These are phyloP conservation scores for Leptoclinus maculatus DNA, from an alignment of 2,797 vertebrate genomes.

Conservation along the genomic window DNA sequence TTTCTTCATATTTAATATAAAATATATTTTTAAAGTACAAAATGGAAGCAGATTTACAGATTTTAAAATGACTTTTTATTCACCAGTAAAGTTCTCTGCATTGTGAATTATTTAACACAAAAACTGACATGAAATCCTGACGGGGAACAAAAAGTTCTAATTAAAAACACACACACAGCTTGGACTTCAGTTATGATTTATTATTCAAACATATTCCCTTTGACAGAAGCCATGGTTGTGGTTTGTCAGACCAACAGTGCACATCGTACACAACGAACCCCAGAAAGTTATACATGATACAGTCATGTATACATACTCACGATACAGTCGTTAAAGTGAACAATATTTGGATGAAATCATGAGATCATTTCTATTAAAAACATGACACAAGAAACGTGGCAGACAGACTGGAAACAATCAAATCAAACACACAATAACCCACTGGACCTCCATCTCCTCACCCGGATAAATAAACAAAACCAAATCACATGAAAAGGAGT, in stretches of 20 bases:
- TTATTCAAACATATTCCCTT: conserved; percentile 61
- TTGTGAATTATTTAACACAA: not conserved
- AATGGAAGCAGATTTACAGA: not conserved
- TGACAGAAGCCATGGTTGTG: conserved; percentile 19
- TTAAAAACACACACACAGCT: not conserved
- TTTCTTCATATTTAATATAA: not conserved
- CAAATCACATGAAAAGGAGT: not conserved
- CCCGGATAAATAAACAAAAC: not conserved
- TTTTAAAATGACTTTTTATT: not conserved
- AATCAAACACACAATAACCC: not conserved
- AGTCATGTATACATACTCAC: too few relatives aligned
- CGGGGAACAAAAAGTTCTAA: not conserved
- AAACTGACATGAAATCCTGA: not conserved
- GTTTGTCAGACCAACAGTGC: conserved; percentile 12
- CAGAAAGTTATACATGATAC: not conserved
- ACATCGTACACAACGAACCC: conserved; percentile 8
- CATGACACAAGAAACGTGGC: not conserved
- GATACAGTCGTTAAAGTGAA: not conserved
- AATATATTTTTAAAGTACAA: not conserved
- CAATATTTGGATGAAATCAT: not conserved
- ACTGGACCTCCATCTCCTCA: not conserved
- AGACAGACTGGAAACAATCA: not conserved
- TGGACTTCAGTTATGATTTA: conserved; percentile 44
- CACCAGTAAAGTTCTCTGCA: not conserved
- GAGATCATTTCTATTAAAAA: not conserved